Conservation (phyloP, 2,113 vertebrate species). For the Pleuronectes platessa region DNA sequence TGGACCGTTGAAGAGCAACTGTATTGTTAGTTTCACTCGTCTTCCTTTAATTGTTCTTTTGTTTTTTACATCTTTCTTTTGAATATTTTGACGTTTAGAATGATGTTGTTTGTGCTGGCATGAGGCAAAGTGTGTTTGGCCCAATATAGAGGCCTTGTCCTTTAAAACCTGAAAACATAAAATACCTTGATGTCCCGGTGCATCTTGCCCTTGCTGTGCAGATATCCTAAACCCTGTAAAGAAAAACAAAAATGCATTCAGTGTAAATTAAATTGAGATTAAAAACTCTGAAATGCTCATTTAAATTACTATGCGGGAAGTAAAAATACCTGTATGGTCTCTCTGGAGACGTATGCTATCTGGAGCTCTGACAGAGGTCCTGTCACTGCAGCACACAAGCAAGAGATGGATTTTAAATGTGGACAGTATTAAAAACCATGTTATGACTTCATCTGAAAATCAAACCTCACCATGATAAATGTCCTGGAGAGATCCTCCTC, state of each 20-base stretch:
- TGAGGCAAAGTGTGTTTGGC: background rate
- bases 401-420: background rate
- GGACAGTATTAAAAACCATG: background rate
- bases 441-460: background rate
- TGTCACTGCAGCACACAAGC: conserved; percentile 84
- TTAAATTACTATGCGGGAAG: background rate
- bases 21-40: no score
- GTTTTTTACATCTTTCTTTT: background rate
- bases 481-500: conserved; percentile 95
- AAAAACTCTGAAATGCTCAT: background rate
- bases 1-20: background rate
- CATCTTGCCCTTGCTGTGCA: conserved; percentile 98
- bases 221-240: conserved; percentile 93
- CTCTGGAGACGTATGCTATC: conserved; percentile 95
- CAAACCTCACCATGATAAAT: conserved; percentile 90
- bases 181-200: conserved; percentile 98
- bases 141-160: background rate
- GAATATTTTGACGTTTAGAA: background rate
- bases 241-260: background rate
- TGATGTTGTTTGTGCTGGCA: background rate
- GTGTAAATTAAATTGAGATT: background rate
- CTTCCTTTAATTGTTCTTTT: no score
- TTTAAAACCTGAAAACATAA: background rate
- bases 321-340: conserved; percentile 92
- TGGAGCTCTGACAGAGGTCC: conserved; percentile 95